Evolutionary conservation across 2,113 vertebrate species (phyloP).

Genomic region (Phocoena sinus): DNA sequence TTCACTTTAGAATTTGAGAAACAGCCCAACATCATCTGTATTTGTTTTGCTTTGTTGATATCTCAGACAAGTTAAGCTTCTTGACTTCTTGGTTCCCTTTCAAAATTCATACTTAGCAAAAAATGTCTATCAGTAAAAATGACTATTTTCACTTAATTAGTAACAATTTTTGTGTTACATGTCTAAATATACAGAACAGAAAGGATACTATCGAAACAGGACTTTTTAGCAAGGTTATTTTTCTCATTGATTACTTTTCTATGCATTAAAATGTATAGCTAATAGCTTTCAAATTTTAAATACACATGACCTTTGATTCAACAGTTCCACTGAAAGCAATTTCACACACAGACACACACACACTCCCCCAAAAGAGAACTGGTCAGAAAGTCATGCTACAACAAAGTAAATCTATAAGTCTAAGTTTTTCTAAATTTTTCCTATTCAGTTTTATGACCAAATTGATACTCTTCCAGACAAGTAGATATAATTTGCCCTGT

Average conservation of each 20-base stretch:
- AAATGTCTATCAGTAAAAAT: slow-evolving; percentile 35
- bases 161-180: background rate
- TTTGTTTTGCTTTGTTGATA: background rate
- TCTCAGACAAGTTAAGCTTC: slow-evolving; percentile 3
- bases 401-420: background rate
- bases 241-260: slow-evolving; percentile 17
- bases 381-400: background rate
- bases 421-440: background rate
- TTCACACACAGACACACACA: background rate
- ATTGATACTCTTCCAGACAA: background rate
- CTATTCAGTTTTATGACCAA: slow-evolving; percentile 21
- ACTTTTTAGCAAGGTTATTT: slow-evolving; percentile 4
- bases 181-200: background rate
- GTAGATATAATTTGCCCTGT: background rate
- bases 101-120: slow-evolving; percentile 45
- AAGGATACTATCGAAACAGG: background rate
- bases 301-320: background rate
- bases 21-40: background rate
- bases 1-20: background rate
- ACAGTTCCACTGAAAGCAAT: background rate
- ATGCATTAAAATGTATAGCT: background rate
- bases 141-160: background rate
- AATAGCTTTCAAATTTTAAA: background rate
- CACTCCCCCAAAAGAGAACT: background rate
- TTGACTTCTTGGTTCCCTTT: background rate